These are phyloP conservation scores for Nymphalis c-album DNA, from an alignment of 2,888 invertebrate genomes.

Conservation along the genomic window DNA sequence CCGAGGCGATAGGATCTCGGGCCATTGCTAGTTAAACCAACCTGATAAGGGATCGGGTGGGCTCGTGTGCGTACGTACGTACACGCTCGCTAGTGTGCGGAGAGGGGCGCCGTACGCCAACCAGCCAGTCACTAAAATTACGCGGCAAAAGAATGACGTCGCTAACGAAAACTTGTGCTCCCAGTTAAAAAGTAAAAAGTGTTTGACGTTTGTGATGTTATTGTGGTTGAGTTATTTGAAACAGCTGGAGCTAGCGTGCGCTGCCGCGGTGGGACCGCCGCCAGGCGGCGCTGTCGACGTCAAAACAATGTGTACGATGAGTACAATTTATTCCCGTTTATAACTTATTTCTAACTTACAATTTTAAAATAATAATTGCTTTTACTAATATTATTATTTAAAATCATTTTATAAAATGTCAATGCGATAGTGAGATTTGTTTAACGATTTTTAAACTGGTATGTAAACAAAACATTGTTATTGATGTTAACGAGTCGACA, in stretches of 20 bases:
- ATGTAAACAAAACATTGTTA: slow-evolving; percentile 44
- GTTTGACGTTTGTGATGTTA: slow-evolving; percentile 65
- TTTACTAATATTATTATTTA: not conserved
- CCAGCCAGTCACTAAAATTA: slow-evolving; percentile 77
- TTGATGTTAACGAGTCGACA: slow-evolving; percentile 41
- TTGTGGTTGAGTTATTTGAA: slow-evolving; percentile 77
- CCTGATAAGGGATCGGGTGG: slow-evolving; percentile 74
- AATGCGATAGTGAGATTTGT: not conserved
- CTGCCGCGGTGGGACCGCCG: slow-evolving; percentile 59
- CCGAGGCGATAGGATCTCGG: slow-evolving; percentile 75
- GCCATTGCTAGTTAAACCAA: slow-evolving; percentile 80
- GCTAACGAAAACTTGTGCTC: slow-evolving; percentile 49
- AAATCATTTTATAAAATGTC: not conserved
- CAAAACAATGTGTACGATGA: slow-evolving; percentile 75
- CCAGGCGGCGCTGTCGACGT: slow-evolving; percentile 68
- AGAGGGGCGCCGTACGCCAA: slow-evolving; percentile 61
- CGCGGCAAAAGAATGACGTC: slow-evolving; percentile 80
- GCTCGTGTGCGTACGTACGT: slow-evolving; percentile 57
- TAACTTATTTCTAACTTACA: not conserved
- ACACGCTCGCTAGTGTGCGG: slow-evolving; percentile 54
- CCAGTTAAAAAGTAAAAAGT: slow-evolving; percentile 35
- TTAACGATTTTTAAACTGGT: slow-evolving; percentile 11
- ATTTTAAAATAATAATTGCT: not conserved
- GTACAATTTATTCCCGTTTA: slow-evolving; percentile 28
- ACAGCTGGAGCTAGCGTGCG: slow-evolving; percentile 73